Evolutionary conservation across 2,797 vertebrate species (phyloP).

Genomic region (Phyllotis vaccarum): DNA sequence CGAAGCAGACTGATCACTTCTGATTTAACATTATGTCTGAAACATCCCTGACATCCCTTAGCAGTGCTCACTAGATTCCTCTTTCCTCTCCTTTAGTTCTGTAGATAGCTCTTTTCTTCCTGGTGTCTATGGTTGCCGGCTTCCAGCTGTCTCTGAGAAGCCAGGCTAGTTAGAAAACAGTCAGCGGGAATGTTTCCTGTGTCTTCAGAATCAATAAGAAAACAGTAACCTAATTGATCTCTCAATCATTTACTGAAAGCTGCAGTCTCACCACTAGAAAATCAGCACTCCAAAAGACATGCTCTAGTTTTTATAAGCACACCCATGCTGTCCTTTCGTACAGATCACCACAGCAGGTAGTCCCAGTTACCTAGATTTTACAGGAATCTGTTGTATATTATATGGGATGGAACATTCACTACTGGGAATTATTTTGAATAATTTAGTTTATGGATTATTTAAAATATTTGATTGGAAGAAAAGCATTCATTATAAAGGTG

Average conservation of each 20-base stretch:
- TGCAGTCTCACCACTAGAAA: neutral
- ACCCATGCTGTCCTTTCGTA: neutral
- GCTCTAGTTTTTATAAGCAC: neutral
- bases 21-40: neutral
- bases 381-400: neutral
- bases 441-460: neutral
- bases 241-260: neutral
- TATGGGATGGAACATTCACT: neutral
- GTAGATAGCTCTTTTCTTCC: neutral
- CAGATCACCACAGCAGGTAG: neutral
- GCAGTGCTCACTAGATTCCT: neutral
- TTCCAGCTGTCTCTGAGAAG: neutral
- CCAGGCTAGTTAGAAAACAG: neutral
- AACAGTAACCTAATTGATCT: constrained; percentile 1
- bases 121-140: neutral
- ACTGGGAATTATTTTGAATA: neutral
- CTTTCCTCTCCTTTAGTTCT: neutral
- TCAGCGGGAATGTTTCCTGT: neutral
- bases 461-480: constrained; percentile 37
- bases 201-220: constrained; percentile 55
- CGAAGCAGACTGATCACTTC: neutral
- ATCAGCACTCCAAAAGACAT: neutral
- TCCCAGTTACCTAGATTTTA: neutral
- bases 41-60: neutral
- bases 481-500: constrained; percentile 22